Evolutionary conservation across 2,113 vertebrate species (phyloP), one percentile per base, ranked within the genome.

Genomic region (Esox niger): DNA sequence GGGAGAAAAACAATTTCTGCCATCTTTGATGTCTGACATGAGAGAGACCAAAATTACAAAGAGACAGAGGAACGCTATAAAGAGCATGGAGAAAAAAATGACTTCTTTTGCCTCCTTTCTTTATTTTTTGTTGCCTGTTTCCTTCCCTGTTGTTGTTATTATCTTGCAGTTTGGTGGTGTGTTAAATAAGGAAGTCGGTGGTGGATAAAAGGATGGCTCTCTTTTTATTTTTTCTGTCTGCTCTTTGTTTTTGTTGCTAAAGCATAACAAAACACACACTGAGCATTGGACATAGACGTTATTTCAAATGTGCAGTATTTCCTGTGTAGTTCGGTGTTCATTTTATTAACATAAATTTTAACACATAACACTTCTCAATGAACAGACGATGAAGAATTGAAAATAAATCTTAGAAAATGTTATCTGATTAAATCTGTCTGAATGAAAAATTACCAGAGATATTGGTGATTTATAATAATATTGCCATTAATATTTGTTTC

Each of bases 21-120:
- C 83, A 77, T 75, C 85, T 91, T 93, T 91, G 90, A 93, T 92
- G 89, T 91, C 79, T 68, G 64, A 91, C 89, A 91, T 91, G 78
- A 92, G 88, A 91, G 87, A 88, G 83, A 91, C 90, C 91, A 91
- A 91, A 92, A 92, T 92, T 90, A 91, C 88, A 91, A 89, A 90
- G 90, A 84, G 79, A 86, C 81, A 78, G 80, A 87, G 64, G 56
- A 70, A 66, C 35, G 59, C 71, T 77, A 83, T 80, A 80, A 87
- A 87, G 82, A 82, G n/a, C n/a, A n/a, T n/a, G 72, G 70, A 84
- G 77, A 72, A 74, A 84, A 79, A 66, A 79, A 73, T 68, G 82
- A 68, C 73, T 85, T 84, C 71, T 75, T 84, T 77, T 71, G 80
- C 74, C 73, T 56, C 23, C 33, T 57, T 75, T 77, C 61, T 43